Evolutionary conservation across 2,797 vertebrate species (phyloP).

Genomic region (Leptodactylus fallax): DNA sequence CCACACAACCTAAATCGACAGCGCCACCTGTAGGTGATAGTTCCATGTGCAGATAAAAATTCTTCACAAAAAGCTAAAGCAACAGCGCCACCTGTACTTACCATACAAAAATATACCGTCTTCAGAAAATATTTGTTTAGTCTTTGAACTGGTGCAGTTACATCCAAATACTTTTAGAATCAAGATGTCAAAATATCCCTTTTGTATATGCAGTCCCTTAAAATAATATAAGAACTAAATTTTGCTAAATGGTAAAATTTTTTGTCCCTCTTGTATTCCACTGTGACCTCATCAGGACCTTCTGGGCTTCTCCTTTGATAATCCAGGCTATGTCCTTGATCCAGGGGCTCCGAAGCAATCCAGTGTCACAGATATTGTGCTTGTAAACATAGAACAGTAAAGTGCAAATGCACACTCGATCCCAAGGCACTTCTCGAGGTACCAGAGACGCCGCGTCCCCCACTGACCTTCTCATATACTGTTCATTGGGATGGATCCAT

Average conservation of each 20-base stretch:
- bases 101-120: constrained; percentile 8
- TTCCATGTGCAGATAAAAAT: not conserved
- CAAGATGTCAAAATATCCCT: not conserved
- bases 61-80: not conserved
- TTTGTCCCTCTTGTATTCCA: not conserved
- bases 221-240: constrained; percentile 1
- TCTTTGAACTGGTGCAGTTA: not conserved
- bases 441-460: not conserved
- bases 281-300: not conserved
- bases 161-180: not conserved
- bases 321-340: not conserved
- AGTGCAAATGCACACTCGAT: constrained; percentile 23
- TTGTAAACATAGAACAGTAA: constrained; percentile 44
- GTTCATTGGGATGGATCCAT: constrained; percentile 69
- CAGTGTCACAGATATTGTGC: not conserved
- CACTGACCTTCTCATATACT: constrained; percentile 64
- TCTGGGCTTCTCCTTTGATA: not conserved
- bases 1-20: not conserved
- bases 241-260: not conserved
- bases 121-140: not conserved
- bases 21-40: not conserved
- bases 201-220: not conserved
- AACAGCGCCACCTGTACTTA: not conserved
- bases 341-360: not conserved
- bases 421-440: constrained; percentile 10